These are phyloP conservation scores for Tetramorium alpestre DNA, from an alignment of 1,140 invertebrate species.

Conservation along the genomic window DNA sequence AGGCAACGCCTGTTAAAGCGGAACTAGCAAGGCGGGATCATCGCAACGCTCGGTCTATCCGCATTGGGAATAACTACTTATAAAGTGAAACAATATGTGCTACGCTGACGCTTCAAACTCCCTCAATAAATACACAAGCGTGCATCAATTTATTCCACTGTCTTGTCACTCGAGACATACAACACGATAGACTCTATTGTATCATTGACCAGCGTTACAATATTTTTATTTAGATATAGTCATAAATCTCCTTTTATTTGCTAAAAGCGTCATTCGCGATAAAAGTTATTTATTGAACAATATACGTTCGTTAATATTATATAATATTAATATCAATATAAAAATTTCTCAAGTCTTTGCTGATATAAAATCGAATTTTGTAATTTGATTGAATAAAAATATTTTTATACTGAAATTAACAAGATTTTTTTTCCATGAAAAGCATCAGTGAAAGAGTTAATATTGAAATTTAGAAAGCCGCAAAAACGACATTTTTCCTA, in stretches of 20 bases:
- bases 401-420: not conserved
- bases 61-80: conserved; percentile 58
- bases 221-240: conserved; percentile 25
- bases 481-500: not conserved
- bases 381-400: not conserved
- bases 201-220: conserved; percentile 18
- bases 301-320: not conserved
- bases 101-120: conserved; percentile 34
- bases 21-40: conserved; percentile 45
- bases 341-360: not conserved
- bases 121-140: conserved; percentile 45
- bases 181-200: conserved; percentile 37
- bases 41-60: conserved; percentile 19
- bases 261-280: not conserved
- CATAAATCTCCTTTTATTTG: not conserved
- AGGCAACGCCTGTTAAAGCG: conserved; percentile 56
- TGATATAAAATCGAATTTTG: not conserved
- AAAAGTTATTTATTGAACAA: conserved; percentile 14
- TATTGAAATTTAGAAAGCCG: not conserved
- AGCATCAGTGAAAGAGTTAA: not conserved
- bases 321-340: not conserved
- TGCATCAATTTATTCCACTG: conserved; percentile 38
- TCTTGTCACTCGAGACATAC: conserved; percentile 8
- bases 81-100: conserved; percentile 49
- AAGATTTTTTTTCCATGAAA: not conserved